These are phyloP conservation scores for Peromyscus maniculatus DNA, from an alignment of 2,113 vertebrate genomes.

Conservation along the genomic window DNA sequence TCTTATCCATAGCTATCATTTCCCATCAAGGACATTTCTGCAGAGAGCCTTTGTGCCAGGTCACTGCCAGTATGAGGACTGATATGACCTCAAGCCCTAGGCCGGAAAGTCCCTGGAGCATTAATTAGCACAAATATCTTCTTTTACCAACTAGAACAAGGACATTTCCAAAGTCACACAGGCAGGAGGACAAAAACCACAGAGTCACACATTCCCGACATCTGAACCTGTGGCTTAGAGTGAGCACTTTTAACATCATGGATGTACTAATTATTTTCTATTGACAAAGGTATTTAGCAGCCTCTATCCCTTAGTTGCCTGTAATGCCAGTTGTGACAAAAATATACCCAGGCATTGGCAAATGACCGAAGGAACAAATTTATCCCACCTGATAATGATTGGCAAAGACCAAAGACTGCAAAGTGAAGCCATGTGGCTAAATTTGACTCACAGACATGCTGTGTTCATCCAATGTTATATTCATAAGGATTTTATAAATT, in stretches of 20 bases:
- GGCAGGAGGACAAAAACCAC: not conserved
- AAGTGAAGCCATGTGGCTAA: not conserved
- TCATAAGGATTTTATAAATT: not conserved
- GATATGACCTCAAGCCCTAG: slow-evolving; percentile 44
- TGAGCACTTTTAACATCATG: too few relatives aligned
- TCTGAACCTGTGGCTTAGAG: not conserved
- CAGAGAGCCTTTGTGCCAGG: slow-evolving; percentile 19
- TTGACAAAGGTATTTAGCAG: not conserved
- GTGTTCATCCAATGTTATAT: not conserved
- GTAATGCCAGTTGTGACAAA: not conserved
- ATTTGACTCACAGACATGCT: not conserved
- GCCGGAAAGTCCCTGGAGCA: slow-evolving; percentile 64
- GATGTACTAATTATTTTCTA: not conserved
- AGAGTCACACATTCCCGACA: not conserved
- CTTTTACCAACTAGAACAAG: slow-evolving; percentile 50
- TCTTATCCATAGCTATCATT: slow-evolving; percentile 35
- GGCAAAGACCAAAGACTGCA: not conserved
- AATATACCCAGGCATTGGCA: not conserved
- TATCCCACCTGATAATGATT: not conserved
- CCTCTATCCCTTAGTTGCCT: not conserved
- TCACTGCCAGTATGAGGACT: not conserved
- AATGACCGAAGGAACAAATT: not conserved
- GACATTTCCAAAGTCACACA: slow-evolving; percentile 65
- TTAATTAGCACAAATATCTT: slow-evolving; percentile 46
- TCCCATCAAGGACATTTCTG: slow-evolving; percentile 54